Conservation (phyloP, 2,888 invertebrate genomes). For the Taphrorychus bicolor region DNA sequence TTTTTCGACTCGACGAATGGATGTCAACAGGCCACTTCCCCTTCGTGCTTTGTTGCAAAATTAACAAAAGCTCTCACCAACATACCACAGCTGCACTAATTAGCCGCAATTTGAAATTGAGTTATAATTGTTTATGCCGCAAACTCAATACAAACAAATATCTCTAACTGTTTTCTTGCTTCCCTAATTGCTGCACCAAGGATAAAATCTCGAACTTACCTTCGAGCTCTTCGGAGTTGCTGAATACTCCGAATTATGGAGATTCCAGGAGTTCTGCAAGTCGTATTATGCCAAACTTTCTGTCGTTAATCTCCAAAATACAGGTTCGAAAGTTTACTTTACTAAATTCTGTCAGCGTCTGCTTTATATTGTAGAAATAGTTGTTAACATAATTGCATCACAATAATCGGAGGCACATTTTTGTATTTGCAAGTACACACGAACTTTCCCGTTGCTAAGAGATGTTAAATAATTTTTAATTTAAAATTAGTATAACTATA, state of each 20-base stretch:
- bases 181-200: constrained; percentile 48
- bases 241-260: constrained; percentile 55
- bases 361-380: constrained; percentile 20
- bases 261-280: constrained; percentile 63
- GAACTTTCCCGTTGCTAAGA: too few relatives aligned
- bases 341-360: constrained; percentile 17
- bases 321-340: constrained; percentile 67
- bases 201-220: constrained; percentile 56
- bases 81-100: not conserved
- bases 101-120: not conserved
- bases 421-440: too few relatives aligned
- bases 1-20: not conserved
- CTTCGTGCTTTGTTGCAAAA: too few relatives aligned
- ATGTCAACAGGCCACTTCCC: not conserved
- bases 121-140: not conserved
- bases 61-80: too few relatives aligned
- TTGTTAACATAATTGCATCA: not conserved
- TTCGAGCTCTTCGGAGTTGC: constrained; percentile 54
- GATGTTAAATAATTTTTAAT: too few relatives aligned
- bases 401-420: too few relatives aligned
- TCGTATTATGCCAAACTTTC: constrained; percentile 71
- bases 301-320: constrained; percentile 71
- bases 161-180: constrained; percentile 19
- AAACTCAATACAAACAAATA: not conserved
- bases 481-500: too few relatives aligned